Base-by-base conservation (phyloP, 2,113 vertebrate species). In the Sapayoa aenigma region DNA sequence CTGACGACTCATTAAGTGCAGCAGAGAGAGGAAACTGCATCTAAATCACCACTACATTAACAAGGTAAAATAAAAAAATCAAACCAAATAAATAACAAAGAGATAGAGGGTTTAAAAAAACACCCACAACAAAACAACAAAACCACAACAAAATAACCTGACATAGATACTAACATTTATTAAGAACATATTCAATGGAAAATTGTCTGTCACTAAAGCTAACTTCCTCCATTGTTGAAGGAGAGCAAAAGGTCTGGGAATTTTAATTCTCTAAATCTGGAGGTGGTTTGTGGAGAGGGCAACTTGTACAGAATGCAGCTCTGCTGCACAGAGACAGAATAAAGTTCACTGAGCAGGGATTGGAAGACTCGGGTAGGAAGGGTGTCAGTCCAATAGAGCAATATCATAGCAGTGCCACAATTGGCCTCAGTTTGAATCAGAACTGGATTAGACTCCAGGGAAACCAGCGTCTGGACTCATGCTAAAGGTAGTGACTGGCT, bases 31-130 rank as follows among this genome's bases (percentile, higher is more conserved):
- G 93, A 96, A 97, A 96, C 96, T 93, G 97, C 96, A 97, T 96
- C 95, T 97, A 96, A 96, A 97, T 97, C 95, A 97, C 93, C 82
- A 94, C 93, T 97, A 95, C 82, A 79, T 94, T 97, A 97, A 97
- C 9, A 9, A 97, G 97, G 93, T 95, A 91, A 95, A 94, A 95
- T 95, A 95, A 93, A 96, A 94, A 95, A 94, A 96, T 91, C 55
- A 21, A 94, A 96, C 92, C 1, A 52, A 94, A 95, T 95, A 94
- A 91, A 92, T 96, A 95, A 93, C 76, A 88, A 93, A 92, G 80
- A 94, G 80, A 72, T 30, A 44, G 56, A 60, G 37, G 33, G 63
- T 90, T 80, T 21, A n/a, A 67, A 66, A 89, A 80, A 60, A 8
- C 39, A 47, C 46, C 46, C 42, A 10, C 1, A 88, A 74, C 59